Evolutionary conservation across 1,140 invertebrate genomes (phyloP), one percentile per base, ranked within the genome.

Genomic region (Pogonognathellus flavescens): DNA sequence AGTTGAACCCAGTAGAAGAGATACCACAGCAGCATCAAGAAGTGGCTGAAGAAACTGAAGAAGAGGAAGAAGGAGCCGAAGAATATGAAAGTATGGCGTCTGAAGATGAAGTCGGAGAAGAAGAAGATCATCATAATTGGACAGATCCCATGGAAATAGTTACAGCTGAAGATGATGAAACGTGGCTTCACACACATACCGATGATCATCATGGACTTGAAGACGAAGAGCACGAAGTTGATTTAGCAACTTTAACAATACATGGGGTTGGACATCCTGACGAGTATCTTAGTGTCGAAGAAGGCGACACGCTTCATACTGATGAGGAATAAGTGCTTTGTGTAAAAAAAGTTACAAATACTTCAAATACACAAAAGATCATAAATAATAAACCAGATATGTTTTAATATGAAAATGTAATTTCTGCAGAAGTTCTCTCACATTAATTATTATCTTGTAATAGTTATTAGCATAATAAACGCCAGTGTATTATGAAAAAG

Each of bases 81-180:
- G n/a, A 60, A 18, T 5, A 66, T 11, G 20, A 10, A 13, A 5
- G 20, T 22, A 22, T 25, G 13, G 9, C 8, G 10, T 66, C 5
- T 14, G 62, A 66, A 13, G 10, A 66, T 31, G 62, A 66, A 10
- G 11, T 25, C 20, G 62, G 2, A 1, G 62, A 66, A 14, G 60
- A 10, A 13, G 60, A 9, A 5, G 20, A 1, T 0, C 22, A 60
- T 20, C 9, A 14, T 9, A 7, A 66, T 11, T 31, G 62, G 62
- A 25, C 22, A 25, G 62, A 66, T 4, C 22, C 62, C 1, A 66
- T 25, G 22, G 9, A 66, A 10, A 14, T 31, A 6, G 1, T 66
- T 11, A 66, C 62, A 66, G 25, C 20, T 31, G 62, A 66, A 66
- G 62, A 66, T 13, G 62, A 66, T 25, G 62, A 66, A 31, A 66